These are phyloP conservation scores for Ommatoiulus sabulosus DNA, from an alignment of 2,888 invertebrate species.

Conservation along the genomic window DNA sequence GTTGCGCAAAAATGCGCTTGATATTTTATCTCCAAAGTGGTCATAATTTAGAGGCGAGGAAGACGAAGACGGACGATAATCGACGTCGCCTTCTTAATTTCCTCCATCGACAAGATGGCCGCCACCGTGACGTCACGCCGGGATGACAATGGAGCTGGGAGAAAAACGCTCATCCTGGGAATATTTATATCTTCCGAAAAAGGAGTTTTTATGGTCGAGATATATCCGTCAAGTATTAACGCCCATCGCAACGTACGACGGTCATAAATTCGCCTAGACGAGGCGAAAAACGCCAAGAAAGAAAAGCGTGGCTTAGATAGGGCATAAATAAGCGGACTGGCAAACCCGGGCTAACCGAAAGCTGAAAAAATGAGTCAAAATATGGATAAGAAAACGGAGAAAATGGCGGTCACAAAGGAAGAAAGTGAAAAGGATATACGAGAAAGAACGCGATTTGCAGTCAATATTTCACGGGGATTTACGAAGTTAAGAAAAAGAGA, in stretches of 20 bases:
- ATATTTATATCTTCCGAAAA: constrained; percentile 27
- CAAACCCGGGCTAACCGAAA: no score
- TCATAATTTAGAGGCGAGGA: not conserved
- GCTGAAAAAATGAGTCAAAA: not conserved
- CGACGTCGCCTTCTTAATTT: not conserved
- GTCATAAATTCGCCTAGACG: constrained; percentile 13
- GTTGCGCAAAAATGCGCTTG: not conserved
- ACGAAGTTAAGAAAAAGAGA: not conserved
- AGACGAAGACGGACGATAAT: constrained; percentile 34
- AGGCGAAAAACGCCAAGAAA: constrained; percentile 4
- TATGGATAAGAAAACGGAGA: not conserved
- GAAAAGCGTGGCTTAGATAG: constrained; percentile 26
- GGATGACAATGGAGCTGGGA: not conserved
- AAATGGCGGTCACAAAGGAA: not conserved
- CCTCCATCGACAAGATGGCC: not conserved
- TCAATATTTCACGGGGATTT: not conserved
- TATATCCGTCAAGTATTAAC: constrained; percentile 34
- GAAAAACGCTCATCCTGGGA: constrained; percentile 21
- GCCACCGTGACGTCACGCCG: not conserved
- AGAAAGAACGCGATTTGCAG: not conserved
- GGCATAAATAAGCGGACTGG: constrained; percentile 18
- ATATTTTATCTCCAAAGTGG: constrained; percentile 25
- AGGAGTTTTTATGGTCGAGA: not conserved
- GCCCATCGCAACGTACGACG: constrained; percentile 34
- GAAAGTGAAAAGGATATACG: not conserved